These are phyloP conservation scores for Hyles euphorbiae DNA, from an alignment of 1,140 invertebrate genomes.

Conservation along the genomic window DNA sequence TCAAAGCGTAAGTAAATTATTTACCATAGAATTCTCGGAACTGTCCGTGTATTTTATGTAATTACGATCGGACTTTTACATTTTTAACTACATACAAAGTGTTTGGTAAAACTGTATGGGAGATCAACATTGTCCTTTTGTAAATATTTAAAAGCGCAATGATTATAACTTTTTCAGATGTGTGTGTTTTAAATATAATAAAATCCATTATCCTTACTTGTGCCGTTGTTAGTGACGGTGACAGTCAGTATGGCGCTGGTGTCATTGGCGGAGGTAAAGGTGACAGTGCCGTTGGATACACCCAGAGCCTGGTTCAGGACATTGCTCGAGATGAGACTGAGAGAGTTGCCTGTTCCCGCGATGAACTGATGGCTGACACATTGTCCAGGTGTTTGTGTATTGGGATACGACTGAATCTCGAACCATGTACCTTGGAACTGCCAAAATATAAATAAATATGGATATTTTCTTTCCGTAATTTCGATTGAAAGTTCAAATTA, in stretches of 20 bases:
- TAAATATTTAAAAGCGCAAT: no score
- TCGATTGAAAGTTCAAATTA: neutral
- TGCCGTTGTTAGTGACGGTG: conserved; percentile 3
- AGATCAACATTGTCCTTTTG: no score
- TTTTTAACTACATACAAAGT: no score
- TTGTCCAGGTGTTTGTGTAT: conserved; percentile 36
- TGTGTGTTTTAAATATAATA: neutral
- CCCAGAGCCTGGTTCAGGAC: conserved; percentile 17
- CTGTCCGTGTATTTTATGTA: no score
- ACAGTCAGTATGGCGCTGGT: conserved; percentile 17
- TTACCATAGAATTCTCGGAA: no score
- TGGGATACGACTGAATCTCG: conserved; percentile 52
- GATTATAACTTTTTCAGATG: no score
- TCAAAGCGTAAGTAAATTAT: no score
- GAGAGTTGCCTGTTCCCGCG: conserved; percentile 6
- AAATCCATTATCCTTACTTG: conserved; percentile 6
- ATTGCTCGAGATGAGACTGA: conserved; percentile 24
- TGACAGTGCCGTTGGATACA: conserved; percentile 12
- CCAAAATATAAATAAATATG: conserved; percentile 8
- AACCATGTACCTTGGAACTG: conserved; percentile 52
- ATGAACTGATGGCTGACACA: conserved; percentile 48
- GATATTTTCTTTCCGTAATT: no score
- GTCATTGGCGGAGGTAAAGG: conserved; percentile 16
- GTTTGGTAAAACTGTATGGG: no score
- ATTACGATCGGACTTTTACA: no score